phyloP scores from a whole-genome alignment of 2,113 vertebrate genomes.

The Canis aureus region DNA sequence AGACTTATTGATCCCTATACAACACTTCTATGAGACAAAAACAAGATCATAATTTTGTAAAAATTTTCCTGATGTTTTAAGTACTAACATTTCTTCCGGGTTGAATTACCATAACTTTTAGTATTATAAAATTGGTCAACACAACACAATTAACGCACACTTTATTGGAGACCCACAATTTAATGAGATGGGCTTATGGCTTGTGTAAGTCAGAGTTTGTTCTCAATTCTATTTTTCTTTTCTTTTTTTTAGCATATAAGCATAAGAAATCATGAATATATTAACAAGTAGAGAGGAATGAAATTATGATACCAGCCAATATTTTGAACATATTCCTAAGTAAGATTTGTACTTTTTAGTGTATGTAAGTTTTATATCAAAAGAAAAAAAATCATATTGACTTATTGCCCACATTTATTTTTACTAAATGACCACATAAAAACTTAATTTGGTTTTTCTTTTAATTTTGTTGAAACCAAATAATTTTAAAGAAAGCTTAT shows the following conservation, averaged over 20 bases:
- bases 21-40: slow-evolving; percentile 2
- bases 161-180: background rate
- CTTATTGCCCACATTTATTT: slow-evolving; percentile 2
- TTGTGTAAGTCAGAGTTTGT: background rate
- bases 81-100: background rate
- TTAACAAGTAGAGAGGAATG: background rate
- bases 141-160: background rate
- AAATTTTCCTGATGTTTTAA: background rate
- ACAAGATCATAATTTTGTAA: background rate
- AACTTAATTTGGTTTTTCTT: background rate
- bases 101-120: background rate
- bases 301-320: background rate
- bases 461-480: slow-evolving; percentile 33
- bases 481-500: slow-evolving; percentile 19
- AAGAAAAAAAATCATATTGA: background rate
- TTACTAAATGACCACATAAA: slow-evolving; percentile 39
- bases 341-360: background rate
- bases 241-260: background rate
- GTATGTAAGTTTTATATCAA: background rate
- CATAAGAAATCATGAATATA: background rate
- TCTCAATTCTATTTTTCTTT: background rate
- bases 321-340: slow-evolving; percentile 15
- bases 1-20: background rate
- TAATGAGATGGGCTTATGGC: background rate
- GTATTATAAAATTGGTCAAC: slow-evolving; percentile 27